Evolutionary conservation across 2,797 vertebrate genomes (phyloP), one percentile per base, ranked within the genome.

Genomic region (Apogon talboti): DNA sequence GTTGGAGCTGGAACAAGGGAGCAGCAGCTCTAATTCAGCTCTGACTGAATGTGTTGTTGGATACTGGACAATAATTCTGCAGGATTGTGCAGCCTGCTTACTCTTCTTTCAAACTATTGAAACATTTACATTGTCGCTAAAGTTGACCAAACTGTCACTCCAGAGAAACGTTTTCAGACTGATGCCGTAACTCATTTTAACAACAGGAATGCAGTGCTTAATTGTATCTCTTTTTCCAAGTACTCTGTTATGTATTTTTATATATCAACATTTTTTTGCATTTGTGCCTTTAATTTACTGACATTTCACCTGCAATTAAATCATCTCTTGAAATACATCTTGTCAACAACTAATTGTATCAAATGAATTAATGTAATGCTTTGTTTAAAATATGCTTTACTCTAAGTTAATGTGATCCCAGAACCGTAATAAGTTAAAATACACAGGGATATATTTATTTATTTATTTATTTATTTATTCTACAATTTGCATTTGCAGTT

Each of bases 21-120:
- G 42, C 60, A 57, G n/a, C 33, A 38, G 51, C 30, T 77, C 18
- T 62, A 65, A 68, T 66, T 65, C 11, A 50, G 35, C 6, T n/a
- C 10, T 21, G 19, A 11, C 18, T 2, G 24, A 18, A 43, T 16
- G 24, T 65, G 44, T 66, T 58, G 56, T 55, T 47, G 54, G 54
- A 4, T n/a, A 12, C 14, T 21, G n/a, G 33, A 37, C 21, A 16
- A 41, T 44, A 30, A 45, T 50, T 64, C 33, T 33, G 13, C 12
- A 33, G 10, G 40, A 58, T 37, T 30, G 50, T 62, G 43, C 52
- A 54, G 60, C 43, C 13, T 45, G 24, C 18, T 16, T 14, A 11
- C 50, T 64, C 63, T 54, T 19, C 13, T 56, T 37, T 51, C 19
- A 46, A 18, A 46, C 1, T 14, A n/a, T 21, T 21, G 44, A 50